These are phyloP conservation scores for Himalopsyche anomala DNA, from an alignment of 2,888 invertebrate genomes.

Conservation along the genomic window DNA sequence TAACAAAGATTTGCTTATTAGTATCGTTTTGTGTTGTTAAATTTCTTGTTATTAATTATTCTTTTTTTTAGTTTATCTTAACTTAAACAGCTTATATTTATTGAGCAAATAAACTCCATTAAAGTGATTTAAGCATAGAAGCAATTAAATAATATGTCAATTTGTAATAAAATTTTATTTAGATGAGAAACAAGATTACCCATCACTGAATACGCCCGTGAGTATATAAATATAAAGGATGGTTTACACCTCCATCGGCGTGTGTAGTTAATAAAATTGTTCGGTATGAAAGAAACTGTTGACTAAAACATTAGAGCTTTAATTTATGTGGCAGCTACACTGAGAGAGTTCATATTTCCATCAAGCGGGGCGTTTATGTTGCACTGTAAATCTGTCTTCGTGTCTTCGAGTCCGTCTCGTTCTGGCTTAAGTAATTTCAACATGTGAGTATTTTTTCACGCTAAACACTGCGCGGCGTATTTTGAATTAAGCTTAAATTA, in stretches of 20 bases:
- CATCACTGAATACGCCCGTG: background rate
- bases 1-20: too few relatives aligned
- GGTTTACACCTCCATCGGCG: conserved; percentile 55
- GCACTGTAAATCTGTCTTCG: conserved; percentile 63
- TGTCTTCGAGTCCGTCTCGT: conserved; percentile 31
- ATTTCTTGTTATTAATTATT: too few relatives aligned
- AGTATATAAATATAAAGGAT: conserved; percentile 27
- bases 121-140: too few relatives aligned
- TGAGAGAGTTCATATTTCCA: conserved; percentile 64
- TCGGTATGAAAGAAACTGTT: conserved; percentile 62
- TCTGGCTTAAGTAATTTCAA: conserved; percentile 9
- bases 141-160: too few relatives aligned
- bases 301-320: conserved; percentile 64
- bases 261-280: conserved; percentile 64
- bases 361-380: conserved; percentile 62
- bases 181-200: too few relatives aligned
- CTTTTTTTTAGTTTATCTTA: too few relatives aligned
- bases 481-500: background rate
- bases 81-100: too few relatives aligned
- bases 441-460: background rate
- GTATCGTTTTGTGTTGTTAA: too few relatives aligned
- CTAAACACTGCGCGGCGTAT: background rate
- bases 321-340: conserved; percentile 64
- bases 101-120: too few relatives aligned
- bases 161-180: too few relatives aligned